Base-by-base conservation (phyloP, 2,113 vertebrate species). In the Muscicapa adusta region DNA sequence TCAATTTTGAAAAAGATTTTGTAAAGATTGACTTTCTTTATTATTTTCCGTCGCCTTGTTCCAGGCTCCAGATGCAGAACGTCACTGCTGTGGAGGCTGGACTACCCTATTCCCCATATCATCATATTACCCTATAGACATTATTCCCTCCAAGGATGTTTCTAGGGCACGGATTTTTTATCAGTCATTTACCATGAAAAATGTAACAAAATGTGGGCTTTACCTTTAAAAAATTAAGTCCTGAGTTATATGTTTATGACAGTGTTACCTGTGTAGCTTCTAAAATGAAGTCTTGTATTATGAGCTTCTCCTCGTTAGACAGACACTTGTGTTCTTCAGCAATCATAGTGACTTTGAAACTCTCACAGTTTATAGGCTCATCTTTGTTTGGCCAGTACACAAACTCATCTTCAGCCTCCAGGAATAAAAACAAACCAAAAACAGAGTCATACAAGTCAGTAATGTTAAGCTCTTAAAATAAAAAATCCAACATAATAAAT, bases 321-420 rank as follows among this genome's bases (percentile, higher is more conserved):
- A 99, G 96, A 96, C 99, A 99, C 74, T 99, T 93, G 65, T 98
- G 97, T 22, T 98, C 98, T 96, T 99, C 98, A 40, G 98, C 97
- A 96, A 97, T 98, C 95, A 98, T 98, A n/a, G 98, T 98, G 58
- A 99, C 98, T 33, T 98, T 99, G 96, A 99, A 99, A 65, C 70
- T 98, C 72, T 99, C 98, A 51, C 97, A 99, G 91, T 96, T 98
- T 96, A 99, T 98, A 86, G 98, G 98, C 60, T 99, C 98, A 31
- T 98, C 98, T 98, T 98, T 99, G 81, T 96, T 97, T 54, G 99
- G 99, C 99, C 99, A 99, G 92, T 98, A 98, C 62, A 98, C 97
- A 94, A 98, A 97, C 56, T 97, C 97, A 96, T 98, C 98, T 92
- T 98, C 98, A 83, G 98, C 98, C 97, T 99, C 81, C 45, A 94